Evolutionary conservation across 1,140 invertebrate species (phyloP), one percentile per base, ranked within the genome.

Genomic region (Nephila pilipes): DNA sequence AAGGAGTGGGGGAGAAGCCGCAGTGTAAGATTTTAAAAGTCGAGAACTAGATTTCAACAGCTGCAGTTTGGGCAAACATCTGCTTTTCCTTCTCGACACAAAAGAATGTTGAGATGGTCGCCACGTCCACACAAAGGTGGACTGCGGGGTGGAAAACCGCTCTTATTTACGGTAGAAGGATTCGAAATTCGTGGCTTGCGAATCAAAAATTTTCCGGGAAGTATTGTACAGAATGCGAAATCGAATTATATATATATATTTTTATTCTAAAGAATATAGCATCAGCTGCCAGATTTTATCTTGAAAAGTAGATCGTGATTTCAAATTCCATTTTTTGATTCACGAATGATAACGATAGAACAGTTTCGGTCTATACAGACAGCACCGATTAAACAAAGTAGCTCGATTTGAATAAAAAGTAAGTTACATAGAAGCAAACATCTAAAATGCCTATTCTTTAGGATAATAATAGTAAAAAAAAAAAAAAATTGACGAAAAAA

Each of bases 131-230:
- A 65, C 2, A 25, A 14, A n/a, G 8, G n/a, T n/a, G 8, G 6
- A 25, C 63, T n/a, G 63, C 63, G 63, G 46, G n/a, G 46, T 46
- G 46, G 46, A 46, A 46, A 46, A 46, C 6, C 6, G 12, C 12
- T 65, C 60, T 65, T 65, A 65, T 25, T 25, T 14, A n/a, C 3
- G 63, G 12, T 22, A 65, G 25, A 65, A n/a, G 6, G 63, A n/a
- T 29, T n/a, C 8, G 22, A 65, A 65, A 65, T 14, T 29, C 63
- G 63, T 65, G 63, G n/a, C 25, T 10, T 25, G 25, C n/a, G 63
- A 65, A 65, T 65, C n/a, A 65, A 65, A 65, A 65, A 29, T 29
- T 46, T 65, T 65, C 63, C n/a, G 14, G n/a, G 63, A 65, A 65
- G 25, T 29, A 10, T 14, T 65, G 22, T n/a, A 25, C n/a, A 65